Evolutionary conservation across 2,797 vertebrate species (phyloP).

Genomic region (Paguma larvata): DNA sequence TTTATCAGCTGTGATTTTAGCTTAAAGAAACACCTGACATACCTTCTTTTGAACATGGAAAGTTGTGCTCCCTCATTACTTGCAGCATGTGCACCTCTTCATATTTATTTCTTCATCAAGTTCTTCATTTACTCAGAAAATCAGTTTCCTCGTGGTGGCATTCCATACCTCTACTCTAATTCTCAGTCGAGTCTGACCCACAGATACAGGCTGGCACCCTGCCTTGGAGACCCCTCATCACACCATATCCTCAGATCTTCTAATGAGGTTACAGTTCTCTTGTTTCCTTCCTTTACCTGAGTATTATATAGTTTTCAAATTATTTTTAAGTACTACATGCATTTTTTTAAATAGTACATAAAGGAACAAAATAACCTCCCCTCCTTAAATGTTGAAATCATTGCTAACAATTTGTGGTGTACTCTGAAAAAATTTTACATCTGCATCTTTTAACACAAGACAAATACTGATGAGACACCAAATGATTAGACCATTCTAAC

Average conservation of each 20-base stretch:
- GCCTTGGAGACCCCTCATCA: neutral
- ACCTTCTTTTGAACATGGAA: neutral
- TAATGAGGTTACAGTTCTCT: neutral
- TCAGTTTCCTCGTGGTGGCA: neutral
- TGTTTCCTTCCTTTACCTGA: neutral
- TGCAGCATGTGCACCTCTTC: neutral
- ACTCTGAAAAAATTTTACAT: neutral
- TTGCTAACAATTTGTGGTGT: neutral
- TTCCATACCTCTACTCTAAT: neutral
- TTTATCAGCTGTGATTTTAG: neutral
- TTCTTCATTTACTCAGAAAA: constrained; percentile 35
- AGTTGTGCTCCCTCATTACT: neutral
- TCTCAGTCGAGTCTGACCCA: neutral
- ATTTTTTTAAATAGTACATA: neutral
- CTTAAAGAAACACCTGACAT: neutral
- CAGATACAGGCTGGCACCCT: neutral
- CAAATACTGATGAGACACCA: neutral
- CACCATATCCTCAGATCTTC: neutral
- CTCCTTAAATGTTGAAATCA: neutral
- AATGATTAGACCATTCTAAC: neutral
- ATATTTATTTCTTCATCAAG: neutral
- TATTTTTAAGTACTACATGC: neutral
- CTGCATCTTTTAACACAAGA: neutral
- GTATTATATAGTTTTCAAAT: neutral
- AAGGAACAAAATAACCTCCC: neutral